A percentile compares a stretch with the other conserved stretches of the same genome.
Conservation (phyloP, 1,140 invertebrate genomes). For the Microplitis demolitor region DNA sequence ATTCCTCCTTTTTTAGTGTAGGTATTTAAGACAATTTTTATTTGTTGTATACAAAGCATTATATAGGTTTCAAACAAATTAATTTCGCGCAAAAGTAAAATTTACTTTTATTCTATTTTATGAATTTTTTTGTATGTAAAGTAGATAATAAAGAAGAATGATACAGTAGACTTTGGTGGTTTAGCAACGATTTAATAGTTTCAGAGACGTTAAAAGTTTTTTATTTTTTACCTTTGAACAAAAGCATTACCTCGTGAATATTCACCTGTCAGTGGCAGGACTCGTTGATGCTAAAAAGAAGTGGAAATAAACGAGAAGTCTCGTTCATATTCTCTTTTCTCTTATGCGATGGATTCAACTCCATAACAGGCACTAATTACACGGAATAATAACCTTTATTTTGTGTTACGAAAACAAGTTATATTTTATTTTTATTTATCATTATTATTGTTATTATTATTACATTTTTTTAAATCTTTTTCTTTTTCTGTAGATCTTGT, state of each 20-base stretch:
- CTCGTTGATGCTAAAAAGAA: slow-evolving; percentile 18
- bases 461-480: slow-evolving; percentile 16
- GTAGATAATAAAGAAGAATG: too few species aligned
- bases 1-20: too few species aligned
- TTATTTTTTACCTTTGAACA: not conserved
- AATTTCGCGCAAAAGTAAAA: too few species aligned
- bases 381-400: slow-evolving; percentile 32
- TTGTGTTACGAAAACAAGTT: slow-evolving; percentile 24
- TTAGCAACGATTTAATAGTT: too few species aligned
- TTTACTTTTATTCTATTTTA: too few species aligned
- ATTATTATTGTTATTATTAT: slow-evolving; percentile 1
- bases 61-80: too few species aligned
- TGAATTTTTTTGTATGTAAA: too few species aligned
- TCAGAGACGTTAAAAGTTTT: too few species aligned
- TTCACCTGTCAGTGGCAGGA: slow-evolving; percentile 33
- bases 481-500: not conserved
- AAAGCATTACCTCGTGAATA: not conserved
- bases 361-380: slow-evolving; percentile 34
- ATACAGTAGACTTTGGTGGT: too few species aligned
- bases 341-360: slow-evolving; percentile 10
- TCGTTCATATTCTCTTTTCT: slow-evolving; percentile 2
- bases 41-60: too few species aligned
- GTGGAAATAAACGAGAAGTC: slow-evolving; percentile 17
- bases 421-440: slow-evolving; percentile 11
- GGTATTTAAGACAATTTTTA: too few species aligned